Percentiles rank a stretch among this genome's conserved stretches.
phyloP scores from a whole-genome alignment of 1,140 invertebrate species.

The Nebria ingens region DNA sequence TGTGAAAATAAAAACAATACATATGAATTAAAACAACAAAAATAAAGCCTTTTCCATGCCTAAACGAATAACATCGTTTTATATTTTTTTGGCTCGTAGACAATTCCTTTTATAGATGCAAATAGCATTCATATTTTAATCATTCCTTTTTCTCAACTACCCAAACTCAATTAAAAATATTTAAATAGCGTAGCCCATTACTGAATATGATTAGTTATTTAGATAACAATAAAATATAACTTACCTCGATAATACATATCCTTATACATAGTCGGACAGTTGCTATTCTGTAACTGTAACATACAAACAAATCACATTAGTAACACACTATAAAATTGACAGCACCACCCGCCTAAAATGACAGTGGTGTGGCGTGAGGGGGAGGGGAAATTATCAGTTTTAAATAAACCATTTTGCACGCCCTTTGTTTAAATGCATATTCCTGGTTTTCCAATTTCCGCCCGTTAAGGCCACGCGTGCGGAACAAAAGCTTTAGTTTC shows the following conservation, averaged over 20 bases:
- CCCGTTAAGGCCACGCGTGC: background rate
- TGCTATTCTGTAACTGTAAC: conserved; percentile 46
- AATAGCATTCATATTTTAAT: too few species aligned
- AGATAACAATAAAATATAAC: conserved; percentile 15
- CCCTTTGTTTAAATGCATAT: conserved; percentile 2
- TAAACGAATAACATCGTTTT: too few species aligned
- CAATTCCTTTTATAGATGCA: too few species aligned
- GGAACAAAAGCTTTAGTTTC: background rate
- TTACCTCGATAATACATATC: conserved; percentile 61
- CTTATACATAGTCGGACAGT: conserved; percentile 59
- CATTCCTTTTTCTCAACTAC: too few species aligned
- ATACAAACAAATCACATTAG: conserved; percentile 17
- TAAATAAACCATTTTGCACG: background rate
- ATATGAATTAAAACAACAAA: too few species aligned
- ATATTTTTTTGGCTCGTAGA: too few species aligned
- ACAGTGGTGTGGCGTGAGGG: background rate
- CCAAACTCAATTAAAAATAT: too few species aligned
- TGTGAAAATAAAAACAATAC: too few species aligned
- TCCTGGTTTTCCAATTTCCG: conserved; percentile 7
- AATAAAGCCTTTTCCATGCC: too few species aligned
- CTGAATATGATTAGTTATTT: too few species aligned
- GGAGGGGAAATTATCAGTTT: conserved; percentile 1
- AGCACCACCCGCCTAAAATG: too few species aligned
- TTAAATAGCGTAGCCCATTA: too few species aligned
- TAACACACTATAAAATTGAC: background rate